Percentiles rank a stretch among this genome's conserved stretches.
phyloP scores from a whole-genome alignment of 1,140 invertebrate species.

The Drosophila busckii region DNA sequence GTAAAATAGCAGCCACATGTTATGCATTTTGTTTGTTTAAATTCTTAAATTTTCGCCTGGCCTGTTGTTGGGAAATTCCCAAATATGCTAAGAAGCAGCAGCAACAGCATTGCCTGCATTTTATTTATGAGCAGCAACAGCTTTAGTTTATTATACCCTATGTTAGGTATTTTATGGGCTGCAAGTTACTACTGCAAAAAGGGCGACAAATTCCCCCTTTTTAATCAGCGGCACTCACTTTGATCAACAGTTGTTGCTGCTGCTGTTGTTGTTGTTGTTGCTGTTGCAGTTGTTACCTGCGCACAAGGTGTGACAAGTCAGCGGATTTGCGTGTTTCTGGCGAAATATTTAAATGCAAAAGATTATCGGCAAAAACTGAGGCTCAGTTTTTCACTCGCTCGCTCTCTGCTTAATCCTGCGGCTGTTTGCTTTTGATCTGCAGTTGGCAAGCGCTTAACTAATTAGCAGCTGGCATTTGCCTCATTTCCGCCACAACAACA shows the following conservation, averaged over 20 bases:
- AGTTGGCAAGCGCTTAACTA: constrained; percentile 39
- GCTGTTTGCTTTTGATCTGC: constrained; percentile 37
- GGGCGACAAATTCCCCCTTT: constrained; percentile 73
- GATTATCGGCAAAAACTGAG: constrained; percentile 52
- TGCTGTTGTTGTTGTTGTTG: constrained; percentile 14
- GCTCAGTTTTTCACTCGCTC: too few relatives aligned
- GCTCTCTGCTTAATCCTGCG: constrained; percentile 61
- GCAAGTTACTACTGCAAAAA: constrained; percentile 41
- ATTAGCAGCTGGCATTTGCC: constrained; percentile 57
- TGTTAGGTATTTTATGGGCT: background rate
- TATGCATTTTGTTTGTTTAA: too few relatives aligned
- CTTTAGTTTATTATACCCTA: background rate
- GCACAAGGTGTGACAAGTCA: constrained; percentile 71
- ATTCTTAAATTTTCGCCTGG: too few relatives aligned
- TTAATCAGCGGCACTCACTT: constrained; percentile 72
- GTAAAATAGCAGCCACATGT: too few relatives aligned
- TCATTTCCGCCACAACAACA: constrained; percentile 39
- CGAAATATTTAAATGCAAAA: constrained; percentile 74
- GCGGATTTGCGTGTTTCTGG: constrained; percentile 74
- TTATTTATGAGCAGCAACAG: too few relatives aligned
- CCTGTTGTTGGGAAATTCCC: too few relatives aligned
- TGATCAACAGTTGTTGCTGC: constrained; percentile 58
- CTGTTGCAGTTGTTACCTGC: constrained; percentile 27
- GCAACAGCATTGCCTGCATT: too few relatives aligned
- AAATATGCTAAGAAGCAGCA: too few relatives aligned